phyloP scores from a whole-genome alignment of 1,140 invertebrate species.

The Diplogasteroides magnus region DNA sequence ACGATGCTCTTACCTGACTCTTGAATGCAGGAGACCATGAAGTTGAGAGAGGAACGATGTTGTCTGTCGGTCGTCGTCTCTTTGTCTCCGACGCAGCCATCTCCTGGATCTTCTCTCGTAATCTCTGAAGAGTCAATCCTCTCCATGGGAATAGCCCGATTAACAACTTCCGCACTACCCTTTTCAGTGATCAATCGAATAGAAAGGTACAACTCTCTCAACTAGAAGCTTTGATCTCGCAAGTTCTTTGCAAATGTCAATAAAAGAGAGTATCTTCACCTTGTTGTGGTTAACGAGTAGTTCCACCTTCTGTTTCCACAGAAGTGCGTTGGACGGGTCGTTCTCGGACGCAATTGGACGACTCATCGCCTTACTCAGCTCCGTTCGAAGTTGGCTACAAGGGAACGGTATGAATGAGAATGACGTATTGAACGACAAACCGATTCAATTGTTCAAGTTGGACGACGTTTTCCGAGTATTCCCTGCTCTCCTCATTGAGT shows the following conservation, averaged over 20 bases:
- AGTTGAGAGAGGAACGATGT: background rate
- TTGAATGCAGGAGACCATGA: conserved; percentile 15
- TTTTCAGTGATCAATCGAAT: too few relatives aligned
- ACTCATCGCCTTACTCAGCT: conserved; percentile 9
- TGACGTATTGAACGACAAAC: too few relatives aligned
- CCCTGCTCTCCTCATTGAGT: conserved; percentile 18
- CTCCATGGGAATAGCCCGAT: background rate
- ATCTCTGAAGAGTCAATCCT: conserved; percentile 8
- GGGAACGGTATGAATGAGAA: too few relatives aligned
- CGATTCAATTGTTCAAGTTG: conserved; percentile 23
- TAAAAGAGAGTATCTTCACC: background rate
- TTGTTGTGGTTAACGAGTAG: conserved; percentile 30
- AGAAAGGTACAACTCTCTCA: too few relatives aligned
- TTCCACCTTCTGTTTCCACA: conserved; percentile 32
- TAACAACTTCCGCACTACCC: too few relatives aligned
- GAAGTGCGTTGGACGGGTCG: conserved; percentile 8
- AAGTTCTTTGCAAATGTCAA: too few relatives aligned
- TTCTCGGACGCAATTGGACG: conserved; percentile 15
- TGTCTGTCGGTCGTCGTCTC: conserved; percentile 5
- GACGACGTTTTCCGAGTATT: conserved; percentile 11
- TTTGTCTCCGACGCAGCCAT: conserved; percentile 12
- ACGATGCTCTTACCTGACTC: conserved; percentile 9
- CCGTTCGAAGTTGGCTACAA: conserved; percentile 3
- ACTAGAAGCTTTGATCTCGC: too few relatives aligned
- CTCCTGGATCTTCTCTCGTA: conserved; percentile 26